Base-by-base conservation (phyloP, 2,797 vertebrate genomes). In the Lutjanus argentimaculatus region DNA sequence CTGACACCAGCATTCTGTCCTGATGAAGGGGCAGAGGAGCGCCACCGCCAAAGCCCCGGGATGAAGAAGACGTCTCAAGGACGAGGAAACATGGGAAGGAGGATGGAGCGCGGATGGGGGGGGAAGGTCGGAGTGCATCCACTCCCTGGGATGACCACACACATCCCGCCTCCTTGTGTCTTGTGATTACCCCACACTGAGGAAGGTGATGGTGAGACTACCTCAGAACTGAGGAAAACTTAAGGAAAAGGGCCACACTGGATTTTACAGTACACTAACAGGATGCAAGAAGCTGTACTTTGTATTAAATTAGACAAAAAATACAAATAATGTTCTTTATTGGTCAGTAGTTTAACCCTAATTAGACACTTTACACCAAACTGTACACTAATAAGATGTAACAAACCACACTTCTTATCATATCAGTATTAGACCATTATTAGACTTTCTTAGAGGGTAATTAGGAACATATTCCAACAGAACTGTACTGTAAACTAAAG, bases 11-110 rank as follows among this genome's bases (percentile, higher is more conserved):
- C 91, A 79, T 91, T 92, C 90, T 92, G 87, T 91, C 90, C 87
- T 53, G 85, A 75, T 78, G 88, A 88, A 83, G 91, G 77, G 87
- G 78, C 84, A 77, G 87, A 82, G 86, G 76, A 88, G 85, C 10
- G 53, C 84, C 68, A 55, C 67, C 48, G 40, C 75, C 78, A n/a
- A 21, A 81, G 82, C 53, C 53, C 21, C 1, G 67, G 72, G 90
- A 96, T 95, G 94, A 96, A 96, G 95, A 96, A 96, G 95, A 96
- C 91, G 53, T 96, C 95, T 97, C 95, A 97, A 97, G 96, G 95
- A 95, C 96, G 91, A 75, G 75, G 72, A 71, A 53, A 61, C 83
- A 52, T 56, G 77, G 61, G 53, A 52, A 72, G 85, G 51, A 72
- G 75, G 61, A 75, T 0, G 45, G 57, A 19, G 61, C 6, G 2